Percentiles rank a stretch among this genome's conserved stretches.
Conservation (phyloP, 2,888 invertebrate species). For the Aphrophora alni region DNA sequence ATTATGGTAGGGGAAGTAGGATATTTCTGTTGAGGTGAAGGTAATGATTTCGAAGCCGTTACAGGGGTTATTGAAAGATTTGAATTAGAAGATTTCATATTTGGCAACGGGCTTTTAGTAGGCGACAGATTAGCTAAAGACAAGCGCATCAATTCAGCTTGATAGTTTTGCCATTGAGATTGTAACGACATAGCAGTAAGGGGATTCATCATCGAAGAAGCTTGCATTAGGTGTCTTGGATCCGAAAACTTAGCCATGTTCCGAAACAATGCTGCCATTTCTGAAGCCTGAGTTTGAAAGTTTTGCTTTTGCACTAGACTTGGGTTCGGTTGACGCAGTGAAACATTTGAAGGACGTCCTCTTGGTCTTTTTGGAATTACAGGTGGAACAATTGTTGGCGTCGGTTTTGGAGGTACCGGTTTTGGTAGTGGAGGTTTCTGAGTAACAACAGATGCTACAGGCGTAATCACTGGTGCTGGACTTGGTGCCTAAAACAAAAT, state of each 20-base stretch:
- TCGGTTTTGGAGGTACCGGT: constrained; percentile 22
- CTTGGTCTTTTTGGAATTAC: constrained; percentile 25
- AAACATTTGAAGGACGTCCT: constrained; percentile 31
- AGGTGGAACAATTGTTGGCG: not conserved
- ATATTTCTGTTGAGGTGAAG: not conserved
- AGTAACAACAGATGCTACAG: not conserved
- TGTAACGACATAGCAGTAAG: not conserved
- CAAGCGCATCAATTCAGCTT: not conserved
- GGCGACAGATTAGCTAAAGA: not conserved
- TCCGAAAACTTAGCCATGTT: constrained; percentile 13
- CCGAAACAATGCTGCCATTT: constrained; percentile 32
- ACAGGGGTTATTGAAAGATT: not conserved
- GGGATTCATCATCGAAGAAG: not conserved
- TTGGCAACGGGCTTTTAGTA: not conserved
- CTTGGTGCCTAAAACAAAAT: constrained; percentile 19
- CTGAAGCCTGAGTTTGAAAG: not conserved
- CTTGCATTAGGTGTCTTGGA: constrained; percentile 3
- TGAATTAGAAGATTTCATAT: not conserved
- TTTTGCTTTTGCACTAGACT: not conserved
- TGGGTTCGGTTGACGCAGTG: constrained; percentile 33
- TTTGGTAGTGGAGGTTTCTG: not conserved
- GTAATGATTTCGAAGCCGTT: not conserved
- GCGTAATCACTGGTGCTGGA: not conserved
- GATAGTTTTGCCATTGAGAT: not conserved
- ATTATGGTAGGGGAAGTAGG: not conserved